These are phyloP conservation scores for Leptarthrus brevirostris DNA, from an alignment of 2,888 invertebrate genomes.

Conservation along the genomic window DNA sequence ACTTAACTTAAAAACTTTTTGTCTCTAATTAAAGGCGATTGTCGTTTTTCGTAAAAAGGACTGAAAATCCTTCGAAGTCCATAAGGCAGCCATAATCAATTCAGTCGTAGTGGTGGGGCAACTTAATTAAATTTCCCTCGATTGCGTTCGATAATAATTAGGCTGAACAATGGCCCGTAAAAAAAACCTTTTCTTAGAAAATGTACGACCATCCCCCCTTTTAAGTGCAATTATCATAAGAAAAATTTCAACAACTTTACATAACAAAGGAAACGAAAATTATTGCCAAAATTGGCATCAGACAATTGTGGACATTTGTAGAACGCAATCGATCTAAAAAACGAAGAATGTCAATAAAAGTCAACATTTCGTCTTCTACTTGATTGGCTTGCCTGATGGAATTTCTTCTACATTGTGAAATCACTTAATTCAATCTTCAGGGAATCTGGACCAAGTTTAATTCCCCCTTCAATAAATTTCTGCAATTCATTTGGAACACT, in stretches of 20 bases:
- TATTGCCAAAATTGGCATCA: background rate
- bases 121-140: conserved; percentile 28
- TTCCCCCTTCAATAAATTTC: no score
- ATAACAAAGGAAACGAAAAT: background rate
- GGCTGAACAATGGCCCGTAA: background rate
- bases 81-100: background rate
- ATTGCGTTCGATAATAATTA: conserved; percentile 8
- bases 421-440: background rate
- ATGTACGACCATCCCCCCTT: background rate
- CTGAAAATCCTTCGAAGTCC: background rate
- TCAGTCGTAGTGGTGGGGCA: background rate
- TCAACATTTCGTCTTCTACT: no score
- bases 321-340: no score
- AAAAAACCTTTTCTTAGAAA: background rate
- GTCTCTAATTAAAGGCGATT: background rate
- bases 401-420: background rate
- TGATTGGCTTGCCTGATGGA: no score
- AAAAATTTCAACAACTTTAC: conserved; percentile 15
- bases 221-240: conserved; percentile 13
- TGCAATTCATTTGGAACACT: no score
- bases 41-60: background rate
- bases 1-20: background rate
- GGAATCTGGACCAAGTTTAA: no score
- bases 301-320: no score
- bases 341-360: no score